phyloP scores from a whole-genome alignment of 2,797 vertebrate species.

The Intellagama lesueurii region DNA sequence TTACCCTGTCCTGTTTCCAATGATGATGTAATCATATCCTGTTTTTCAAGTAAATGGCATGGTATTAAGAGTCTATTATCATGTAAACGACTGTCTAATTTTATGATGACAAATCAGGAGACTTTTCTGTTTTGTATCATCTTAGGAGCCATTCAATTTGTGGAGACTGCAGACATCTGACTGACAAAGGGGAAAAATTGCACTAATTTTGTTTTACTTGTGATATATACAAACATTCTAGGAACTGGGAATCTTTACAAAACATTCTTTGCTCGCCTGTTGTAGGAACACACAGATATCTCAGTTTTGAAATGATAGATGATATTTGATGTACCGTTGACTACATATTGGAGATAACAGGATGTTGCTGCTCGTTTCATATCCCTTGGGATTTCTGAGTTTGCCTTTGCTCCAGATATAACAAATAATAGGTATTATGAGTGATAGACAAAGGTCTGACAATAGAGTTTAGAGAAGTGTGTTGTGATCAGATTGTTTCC shows the following conservation, averaged over 20 bases:
- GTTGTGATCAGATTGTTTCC: background rate
- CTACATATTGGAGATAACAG: background rate
- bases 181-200: background rate
- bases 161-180: background rate
- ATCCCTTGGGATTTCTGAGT: conserved; percentile 72
- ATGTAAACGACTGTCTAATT: conserved; percentile 9
- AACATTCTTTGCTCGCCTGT: conserved; percentile 18
- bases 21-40: conserved; percentile 33
- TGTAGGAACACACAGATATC: rapidly evolving
- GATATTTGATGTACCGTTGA: background rate
- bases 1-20: conserved; percentile 29
- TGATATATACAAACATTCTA: background rate
- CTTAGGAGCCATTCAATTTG: background rate
- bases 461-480: background rate
- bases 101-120: conserved; percentile 2
- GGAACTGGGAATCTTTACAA: background rate
- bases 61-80: conserved; percentile 18
- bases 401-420: conserved; percentile 68
- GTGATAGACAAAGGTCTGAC: background rate
- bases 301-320: background rate
- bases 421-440: conserved; percentile 45
- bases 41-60: conserved; percentile 28
- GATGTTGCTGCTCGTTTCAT: conserved; percentile 52
- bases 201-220: background rate
- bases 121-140: conserved; percentile 3